A percentile compares a stretch with the other conserved stretches of the same genome.
phyloP scores from a whole-genome alignment of 2,888 invertebrate species.

The Pogonocherus hispidulus region DNA sequence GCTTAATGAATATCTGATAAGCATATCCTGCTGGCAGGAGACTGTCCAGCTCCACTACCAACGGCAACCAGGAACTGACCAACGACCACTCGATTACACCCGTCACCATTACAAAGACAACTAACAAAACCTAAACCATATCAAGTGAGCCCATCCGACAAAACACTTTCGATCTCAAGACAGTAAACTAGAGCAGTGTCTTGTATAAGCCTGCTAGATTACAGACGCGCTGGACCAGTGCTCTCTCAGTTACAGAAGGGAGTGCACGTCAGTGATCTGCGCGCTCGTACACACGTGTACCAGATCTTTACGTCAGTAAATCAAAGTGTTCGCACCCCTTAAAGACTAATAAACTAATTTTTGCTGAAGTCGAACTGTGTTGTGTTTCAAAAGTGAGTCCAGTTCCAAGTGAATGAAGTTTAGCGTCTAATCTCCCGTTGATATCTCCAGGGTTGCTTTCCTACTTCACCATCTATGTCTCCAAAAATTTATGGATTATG shows the following conservation, averaged over 20 bases:
- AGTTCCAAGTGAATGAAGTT: slow-evolving; percentile 33
- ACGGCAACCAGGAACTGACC: slow-evolving; percentile 61
- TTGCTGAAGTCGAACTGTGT: slow-evolving; percentile 3
- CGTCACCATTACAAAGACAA: slow-evolving; percentile 57
- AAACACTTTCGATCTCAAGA: slow-evolving; percentile 67
- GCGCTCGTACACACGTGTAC: slow-evolving; percentile 54
- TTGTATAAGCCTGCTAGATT: slow-evolving; percentile 64
- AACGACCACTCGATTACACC: slow-evolving; percentile 53
- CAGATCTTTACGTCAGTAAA: slow-evolving; percentile 35
- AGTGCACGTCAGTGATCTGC: slow-evolving; percentile 56
- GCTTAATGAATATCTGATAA: slow-evolving; percentile 48
- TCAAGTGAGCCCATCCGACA: slow-evolving; percentile 64
- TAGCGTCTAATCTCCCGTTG: slow-evolving; percentile 18
- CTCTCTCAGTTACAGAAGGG: slow-evolving; percentile 61
- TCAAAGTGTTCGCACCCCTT: slow-evolving; percentile 16
- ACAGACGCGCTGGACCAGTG: slow-evolving; percentile 62
- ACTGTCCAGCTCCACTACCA: slow-evolving; percentile 42
- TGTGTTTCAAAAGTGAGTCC: slow-evolving; percentile 1
- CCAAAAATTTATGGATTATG: slow-evolving; percentile 16
- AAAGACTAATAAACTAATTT: slow-evolving; percentile 12
- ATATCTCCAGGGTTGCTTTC: slow-evolving; percentile 43
- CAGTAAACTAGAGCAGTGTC: slow-evolving; percentile 65
- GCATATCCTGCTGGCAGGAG: slow-evolving; percentile 51
- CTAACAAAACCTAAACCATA: slow-evolving; percentile 63
- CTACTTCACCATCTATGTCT: slow-evolving; percentile 43